A percentile compares a stretch with the other conserved stretches of the same genome.
phyloP scores from a whole-genome alignment of 2,797 vertebrate species.

The Danio tinwini region DNA sequence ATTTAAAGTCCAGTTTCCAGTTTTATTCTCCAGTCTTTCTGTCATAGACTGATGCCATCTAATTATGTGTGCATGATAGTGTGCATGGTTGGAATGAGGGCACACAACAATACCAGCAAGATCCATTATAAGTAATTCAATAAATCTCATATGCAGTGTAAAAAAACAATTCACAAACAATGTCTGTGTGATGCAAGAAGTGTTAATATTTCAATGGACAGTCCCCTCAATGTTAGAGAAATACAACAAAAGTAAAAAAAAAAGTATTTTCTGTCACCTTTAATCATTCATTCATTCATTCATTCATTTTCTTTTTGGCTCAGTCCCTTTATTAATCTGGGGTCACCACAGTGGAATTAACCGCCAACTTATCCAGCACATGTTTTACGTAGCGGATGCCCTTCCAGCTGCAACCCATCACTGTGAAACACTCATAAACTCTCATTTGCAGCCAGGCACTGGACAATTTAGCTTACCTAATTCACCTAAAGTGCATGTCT shows the following conservation, averaged over 20 bases:
- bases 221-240: neutral
- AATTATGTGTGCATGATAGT: slow-evolving; percentile 9
- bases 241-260: too few species aligned
- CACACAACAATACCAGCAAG: neutral
- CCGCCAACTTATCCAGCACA: too few species aligned
- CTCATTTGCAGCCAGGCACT: too few species aligned
- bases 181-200: neutral
- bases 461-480: too few species aligned
- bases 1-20: slow-evolving; percentile 4
- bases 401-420: too few species aligned
- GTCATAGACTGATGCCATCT: neutral
- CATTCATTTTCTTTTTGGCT: too few species aligned
- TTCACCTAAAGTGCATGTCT: too few species aligned
- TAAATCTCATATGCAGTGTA: neutral
- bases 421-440: too few species aligned
- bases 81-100: neutral
- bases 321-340: too few species aligned
- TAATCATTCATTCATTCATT: too few species aligned
- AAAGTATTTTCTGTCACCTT: neutral
- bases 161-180: neutral
- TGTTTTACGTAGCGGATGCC: too few species aligned
- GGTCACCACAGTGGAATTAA: too few species aligned
- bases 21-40: slow-evolving; percentile 8
- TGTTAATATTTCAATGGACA: neutral
- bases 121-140: slow-evolving; percentile 2